phyloP scores from a whole-genome alignment of 1,140 invertebrate species.

The Bathynomus jamesi region DNA sequence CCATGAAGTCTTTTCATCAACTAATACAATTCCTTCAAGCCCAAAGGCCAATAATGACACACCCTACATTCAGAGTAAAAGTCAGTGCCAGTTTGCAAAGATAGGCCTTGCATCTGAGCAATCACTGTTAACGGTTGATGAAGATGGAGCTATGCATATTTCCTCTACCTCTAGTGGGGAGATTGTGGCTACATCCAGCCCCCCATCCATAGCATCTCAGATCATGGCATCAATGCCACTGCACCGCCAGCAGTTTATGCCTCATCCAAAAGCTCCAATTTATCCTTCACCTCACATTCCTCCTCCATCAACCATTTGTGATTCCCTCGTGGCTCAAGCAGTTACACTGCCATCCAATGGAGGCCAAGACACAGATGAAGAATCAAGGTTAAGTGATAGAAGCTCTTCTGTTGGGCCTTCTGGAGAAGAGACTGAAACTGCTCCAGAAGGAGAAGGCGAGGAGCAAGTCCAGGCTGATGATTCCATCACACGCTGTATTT shows the following conservation, averaged over 20 bases:
- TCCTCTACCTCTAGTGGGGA: conserved; percentile 1
- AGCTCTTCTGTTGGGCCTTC: conserved; percentile 36
- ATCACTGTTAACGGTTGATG: background rate
- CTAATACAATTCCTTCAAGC: background rate
- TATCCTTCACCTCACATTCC: conserved; percentile 28
- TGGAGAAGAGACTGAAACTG: conserved; percentile 79
- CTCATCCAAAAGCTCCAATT: conserved; percentile 21
- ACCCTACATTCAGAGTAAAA: background rate
- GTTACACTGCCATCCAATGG: background rate
- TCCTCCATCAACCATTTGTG: conserved; percentile 39
- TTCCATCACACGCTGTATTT: conserved; percentile 83
- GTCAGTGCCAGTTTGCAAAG: background rate
- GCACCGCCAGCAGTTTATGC: conserved; percentile 28
- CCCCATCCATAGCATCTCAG: conserved; percentile 15
- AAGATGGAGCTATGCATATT: background rate
- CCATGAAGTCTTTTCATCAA: background rate
- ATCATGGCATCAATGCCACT: conserved; percentile 22
- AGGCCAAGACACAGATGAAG: conserved; percentile 29
- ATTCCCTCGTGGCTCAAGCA: conserved; percentile 24
- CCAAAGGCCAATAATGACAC: background rate
- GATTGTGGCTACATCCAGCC: background rate
- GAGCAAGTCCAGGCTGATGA: conserved; percentile 56
- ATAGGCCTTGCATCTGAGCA: background rate
- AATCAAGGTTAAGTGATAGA: conserved; percentile 32
- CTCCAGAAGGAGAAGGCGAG: conserved; percentile 58